Percentiles rank a stretch among this genome's conserved stretches.
Evolutionary conservation across 2,797 vertebrate species (phyloP).

Genomic region (Uromys caudimaculatus): DNA sequence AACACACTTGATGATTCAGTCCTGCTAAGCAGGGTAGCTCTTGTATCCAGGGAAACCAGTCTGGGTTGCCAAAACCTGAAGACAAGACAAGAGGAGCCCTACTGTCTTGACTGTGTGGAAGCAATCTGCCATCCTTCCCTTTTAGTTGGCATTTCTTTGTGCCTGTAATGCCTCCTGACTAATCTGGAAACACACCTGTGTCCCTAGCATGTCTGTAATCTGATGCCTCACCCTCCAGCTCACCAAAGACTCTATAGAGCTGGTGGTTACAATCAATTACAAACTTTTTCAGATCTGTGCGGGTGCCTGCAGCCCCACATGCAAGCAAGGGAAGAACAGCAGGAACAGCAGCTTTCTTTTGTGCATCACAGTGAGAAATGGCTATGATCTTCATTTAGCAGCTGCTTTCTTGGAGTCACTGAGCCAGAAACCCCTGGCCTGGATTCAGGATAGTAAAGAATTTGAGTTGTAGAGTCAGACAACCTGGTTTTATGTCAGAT

Average conservation of each 20-base stretch:
- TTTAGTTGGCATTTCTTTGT: slow-evolving; percentile 26
- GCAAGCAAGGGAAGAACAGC: slow-evolving; percentile 55
- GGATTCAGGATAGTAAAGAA: not conserved
- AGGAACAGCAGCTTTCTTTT: slow-evolving; percentile 66
- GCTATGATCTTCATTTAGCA: slow-evolving; percentile 72
- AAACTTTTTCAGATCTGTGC: slow-evolving; percentile 47
- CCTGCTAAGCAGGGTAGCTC: slow-evolving; percentile 42
- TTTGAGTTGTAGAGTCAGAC: slow-evolving; percentile 24
- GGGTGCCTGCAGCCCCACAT: not conserved
- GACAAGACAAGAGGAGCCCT: slow-evolving; percentile 59
- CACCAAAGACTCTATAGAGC: not conserved
- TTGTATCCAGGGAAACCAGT: slow-evolving; percentile 76
- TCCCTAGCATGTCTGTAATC: slow-evolving; percentile 38
- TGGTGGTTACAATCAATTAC: slow-evolving; percentile 45
- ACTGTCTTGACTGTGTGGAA: slow-evolving; percentile 52
- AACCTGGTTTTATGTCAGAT: not conserved
- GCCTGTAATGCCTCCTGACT: not conserved
- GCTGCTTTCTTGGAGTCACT: slow-evolving; percentile 66
- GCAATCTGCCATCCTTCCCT: slow-evolving; percentile 51
- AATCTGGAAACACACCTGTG: slow-evolving; percentile 59
- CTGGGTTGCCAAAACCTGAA: slow-evolving; percentile 63
- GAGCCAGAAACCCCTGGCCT: slow-evolving; percentile 37
- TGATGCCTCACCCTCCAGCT: not conserved
- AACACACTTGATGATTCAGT: slow-evolving; percentile 66
- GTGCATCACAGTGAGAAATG: slow-evolving; percentile 66